These are phyloP conservation scores for Bradypodion pumilum DNA, from an alignment of 2,797 vertebrate genomes.

Conservation along the genomic window DNA sequence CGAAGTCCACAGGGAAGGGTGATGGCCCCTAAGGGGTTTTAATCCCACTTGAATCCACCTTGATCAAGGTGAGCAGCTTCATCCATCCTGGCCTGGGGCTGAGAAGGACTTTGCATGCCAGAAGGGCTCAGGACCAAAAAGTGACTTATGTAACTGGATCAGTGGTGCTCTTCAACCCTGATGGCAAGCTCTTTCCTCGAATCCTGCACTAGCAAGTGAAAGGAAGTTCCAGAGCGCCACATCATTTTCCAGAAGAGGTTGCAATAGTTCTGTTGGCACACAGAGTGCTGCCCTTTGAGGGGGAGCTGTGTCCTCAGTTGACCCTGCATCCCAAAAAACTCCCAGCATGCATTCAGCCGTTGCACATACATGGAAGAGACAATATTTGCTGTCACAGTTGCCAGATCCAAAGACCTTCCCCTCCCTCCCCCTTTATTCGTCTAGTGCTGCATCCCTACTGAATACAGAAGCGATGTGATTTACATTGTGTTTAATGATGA, in stretches of 20 bases:
- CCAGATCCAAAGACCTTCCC: background rate
- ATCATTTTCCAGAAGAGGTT: background rate
- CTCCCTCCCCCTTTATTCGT: background rate
- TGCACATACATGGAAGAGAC: background rate
- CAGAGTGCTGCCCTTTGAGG: background rate
- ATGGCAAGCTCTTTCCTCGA: background rate
- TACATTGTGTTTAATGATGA: slow-evolving; percentile 40
- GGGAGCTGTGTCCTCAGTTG: background rate
- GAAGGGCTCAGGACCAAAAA: too few species aligned
- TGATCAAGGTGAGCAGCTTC: too few species aligned
- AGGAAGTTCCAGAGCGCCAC: background rate
- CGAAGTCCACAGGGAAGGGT: too few species aligned
- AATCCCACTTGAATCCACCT: too few species aligned
- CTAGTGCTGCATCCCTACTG: background rate
- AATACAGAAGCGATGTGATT: background rate
- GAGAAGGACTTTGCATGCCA: too few species aligned
- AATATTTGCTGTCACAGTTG: background rate
- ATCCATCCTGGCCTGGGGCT: too few species aligned
- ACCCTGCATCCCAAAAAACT: background rate
- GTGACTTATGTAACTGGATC: too few species aligned
- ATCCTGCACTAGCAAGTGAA: background rate
- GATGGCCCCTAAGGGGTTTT: too few species aligned
- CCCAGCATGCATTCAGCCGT: too few species aligned
- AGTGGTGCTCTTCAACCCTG: too few species aligned
- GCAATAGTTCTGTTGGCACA: too few species aligned